Conservation (phyloP, 2,113 vertebrate genomes). For the Pagrus major region DNA sequence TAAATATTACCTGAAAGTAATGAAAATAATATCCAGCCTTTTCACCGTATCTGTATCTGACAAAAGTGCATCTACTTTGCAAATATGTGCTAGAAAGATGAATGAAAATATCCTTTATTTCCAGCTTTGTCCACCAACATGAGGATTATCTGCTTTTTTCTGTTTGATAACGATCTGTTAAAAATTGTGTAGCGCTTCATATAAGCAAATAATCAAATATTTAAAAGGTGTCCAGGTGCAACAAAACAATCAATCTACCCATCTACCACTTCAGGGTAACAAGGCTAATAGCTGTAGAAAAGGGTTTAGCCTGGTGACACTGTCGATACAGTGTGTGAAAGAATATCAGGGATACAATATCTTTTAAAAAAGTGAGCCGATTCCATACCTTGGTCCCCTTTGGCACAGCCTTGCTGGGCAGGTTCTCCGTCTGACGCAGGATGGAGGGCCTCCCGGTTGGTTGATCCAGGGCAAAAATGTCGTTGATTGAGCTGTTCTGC, state of each 20-base stretch:
- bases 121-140: neutral
- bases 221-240: neutral
- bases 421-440: constrained; percentile 91
- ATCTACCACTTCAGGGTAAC: neutral
- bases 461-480: constrained; percentile 86
- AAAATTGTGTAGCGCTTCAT: neutral
- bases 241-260: neutral
- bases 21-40: neutral
- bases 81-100: neutral
- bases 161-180: neutral
- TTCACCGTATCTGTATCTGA: neutral
- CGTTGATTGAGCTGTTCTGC: constrained; percentile 67
- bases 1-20: neutral
- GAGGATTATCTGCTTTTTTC: neutral
- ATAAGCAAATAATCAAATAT: neutral
- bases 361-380: neutral
- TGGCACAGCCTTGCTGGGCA: constrained; percentile 82
- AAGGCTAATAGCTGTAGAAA: neutral
- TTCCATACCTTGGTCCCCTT: constrained; percentile 85
- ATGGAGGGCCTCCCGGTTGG: constrained; percentile 89
- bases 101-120: neutral
- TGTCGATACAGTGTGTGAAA: neutral
- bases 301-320: neutral
- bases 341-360: neutral
- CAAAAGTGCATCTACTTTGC: neutral